Evolutionary conservation across 37 sponge, comb jelly and placozoan species (phyloP), one percentile per base, ranked within the genome.

Genomic region (Cladorhizidae sp.): DNA sequence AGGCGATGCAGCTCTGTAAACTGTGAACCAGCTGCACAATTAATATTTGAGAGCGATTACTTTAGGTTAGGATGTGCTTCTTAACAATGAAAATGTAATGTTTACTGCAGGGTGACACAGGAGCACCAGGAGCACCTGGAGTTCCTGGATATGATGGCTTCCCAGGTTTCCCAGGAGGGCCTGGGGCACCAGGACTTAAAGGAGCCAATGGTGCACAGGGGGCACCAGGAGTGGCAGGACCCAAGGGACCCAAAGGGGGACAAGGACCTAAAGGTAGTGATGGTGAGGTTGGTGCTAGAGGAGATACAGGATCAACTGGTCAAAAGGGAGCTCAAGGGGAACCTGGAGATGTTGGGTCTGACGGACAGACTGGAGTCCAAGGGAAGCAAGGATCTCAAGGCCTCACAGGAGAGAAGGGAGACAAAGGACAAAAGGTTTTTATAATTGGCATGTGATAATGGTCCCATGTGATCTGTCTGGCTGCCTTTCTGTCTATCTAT

Each of bases 361-460:
- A 32, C 26, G 86, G 86, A 62, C 40, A 35, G 1, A 33, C 23
- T 64, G 83, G 83, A 21, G 64, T 82, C 37, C 64, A 26, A 25
- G 80, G 80, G 35, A 79, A 79, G 49, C 68, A 79, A 57, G 88
- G 88, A 2, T 64, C 72, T 15, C 63, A 81, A 21, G 88, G 88
- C 29, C 25, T 29, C 64, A 88, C 76, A 80, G 88, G 76, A 59
- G 64, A 76, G 17, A 85, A 82, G 64, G 87, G 87, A 79, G 79
- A 59, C 21, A 29, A 49, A 57, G 87, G 80, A 86, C 23, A 35
- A 26, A 79, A 86, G 75, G 79, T 78, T 56, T 6, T 21, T 11
- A 23, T 2, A 32, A n/a, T n/a, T 40, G 80, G 14, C 32, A 23
- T 23, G 40, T 35, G 23, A 39, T 3, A 39, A 40, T 41, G 39